Percentiles rank a stretch among this genome's conserved stretches.
Conservation (phyloP, 2,113 vertebrate species). For the Malurus melanocephalus region DNA sequence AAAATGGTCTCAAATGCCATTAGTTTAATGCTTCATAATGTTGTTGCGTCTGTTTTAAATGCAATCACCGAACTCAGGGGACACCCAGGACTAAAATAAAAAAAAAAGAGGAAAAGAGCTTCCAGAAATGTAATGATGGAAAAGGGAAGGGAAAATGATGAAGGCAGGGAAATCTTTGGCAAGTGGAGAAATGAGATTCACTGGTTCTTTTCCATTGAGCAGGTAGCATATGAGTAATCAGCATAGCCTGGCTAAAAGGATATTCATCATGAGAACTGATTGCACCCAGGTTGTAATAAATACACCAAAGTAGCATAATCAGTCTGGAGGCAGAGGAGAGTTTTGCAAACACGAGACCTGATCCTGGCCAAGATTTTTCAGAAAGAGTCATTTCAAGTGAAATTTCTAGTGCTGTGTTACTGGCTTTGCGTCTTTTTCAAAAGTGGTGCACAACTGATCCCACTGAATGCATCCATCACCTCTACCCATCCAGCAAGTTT, state of each 20-base stretch:
- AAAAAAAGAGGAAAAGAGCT: constrained; percentile 19
- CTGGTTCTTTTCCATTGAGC: not conserved
- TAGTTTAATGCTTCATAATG: constrained; percentile 69
- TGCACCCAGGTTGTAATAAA: not conserved
- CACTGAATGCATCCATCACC: rapidly evolving
- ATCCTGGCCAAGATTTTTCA: not conserved
- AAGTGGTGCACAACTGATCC: not conserved
- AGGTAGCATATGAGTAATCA: not conserved
- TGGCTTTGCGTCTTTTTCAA: not conserved
- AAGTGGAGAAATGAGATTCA: not conserved
- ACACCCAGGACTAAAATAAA: constrained; percentile 44
- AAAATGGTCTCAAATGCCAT: constrained; percentile 61
- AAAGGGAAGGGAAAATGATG: no score
- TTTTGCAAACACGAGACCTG: not conserved
- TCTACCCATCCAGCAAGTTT: not conserved
- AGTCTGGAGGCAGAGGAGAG: not conserved
- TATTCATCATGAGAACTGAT: not conserved
- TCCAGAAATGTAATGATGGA: not conserved
- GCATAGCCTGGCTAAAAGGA: not conserved
- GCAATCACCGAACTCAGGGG: constrained; percentile 48
- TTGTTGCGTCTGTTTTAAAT: constrained; percentile 57
- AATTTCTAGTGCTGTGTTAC: not conserved
- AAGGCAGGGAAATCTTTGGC: not conserved
- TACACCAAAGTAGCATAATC: not conserved
- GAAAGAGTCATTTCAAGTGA: not conserved